Base-by-base conservation (phyloP, 2,113 vertebrate genomes). In the Oncorhynchus keta region DNA sequence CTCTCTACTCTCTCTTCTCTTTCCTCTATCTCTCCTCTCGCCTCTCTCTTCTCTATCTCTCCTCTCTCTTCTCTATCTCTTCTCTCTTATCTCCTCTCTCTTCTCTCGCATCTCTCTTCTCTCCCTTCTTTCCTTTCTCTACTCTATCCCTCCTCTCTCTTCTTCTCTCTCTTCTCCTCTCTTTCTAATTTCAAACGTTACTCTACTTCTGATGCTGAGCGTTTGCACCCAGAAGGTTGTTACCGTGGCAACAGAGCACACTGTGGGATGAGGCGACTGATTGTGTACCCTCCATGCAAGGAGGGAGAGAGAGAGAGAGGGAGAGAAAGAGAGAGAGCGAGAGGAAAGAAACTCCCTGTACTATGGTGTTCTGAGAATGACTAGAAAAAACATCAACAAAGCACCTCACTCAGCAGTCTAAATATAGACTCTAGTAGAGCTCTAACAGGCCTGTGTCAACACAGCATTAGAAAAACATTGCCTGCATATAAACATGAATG, bases 161-260 rank as follows among this genome's bases (percentile, higher is more conserved):
- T 30, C 26, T 28, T 28, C 32, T 35, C 35, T 35, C 35, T 39
- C 45, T 73, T 39, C 45, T 73, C 74, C 75, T 87, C 73, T 75
- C 79, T 83, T 83, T 87, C 79, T 84, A 79, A 85, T 84, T 87
- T 85, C 76, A 80, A 82, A 82, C 83, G 77, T 64, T 87, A 84
- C 80, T 87, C 84, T 82, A 85, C 81, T 85, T 85, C 76, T 70
- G 79, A 75, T 71, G 74, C 78, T 85, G 86, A 87, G 79, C 80
- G 73, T 85, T 71, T 76, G 82, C 81, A 64, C 82, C 82, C 72
- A 70, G 74, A 84, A 86, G 85, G 80, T 82, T 86, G 86, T 87
- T 87, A 82, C 86, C 80, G 79, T 80, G 82, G 84, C 74, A 85
- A 87, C 86, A 26, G 78, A 49, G 30, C 72, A 61, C 75, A 76